Conservation (phyloP, 2,888 invertebrate species). For the Plebejus anna region DNA sequence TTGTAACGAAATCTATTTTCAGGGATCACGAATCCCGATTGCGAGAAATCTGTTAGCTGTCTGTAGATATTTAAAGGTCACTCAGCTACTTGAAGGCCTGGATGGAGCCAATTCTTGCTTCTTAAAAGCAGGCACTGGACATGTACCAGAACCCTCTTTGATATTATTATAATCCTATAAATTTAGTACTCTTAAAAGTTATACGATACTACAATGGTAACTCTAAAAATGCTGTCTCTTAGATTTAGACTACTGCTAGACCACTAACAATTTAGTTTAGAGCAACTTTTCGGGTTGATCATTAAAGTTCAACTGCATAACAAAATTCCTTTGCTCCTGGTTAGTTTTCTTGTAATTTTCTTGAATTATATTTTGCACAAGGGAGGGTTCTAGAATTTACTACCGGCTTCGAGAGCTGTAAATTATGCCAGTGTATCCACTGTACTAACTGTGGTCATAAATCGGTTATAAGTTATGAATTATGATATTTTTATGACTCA, state of each 20-base stretch:
- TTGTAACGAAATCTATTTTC: conserved; percentile 24
- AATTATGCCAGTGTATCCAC: conserved; percentile 21
- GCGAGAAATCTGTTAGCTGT: neutral
- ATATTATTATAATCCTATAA: too few relatives aligned
- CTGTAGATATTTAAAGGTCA: neutral
- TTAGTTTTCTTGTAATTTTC: neutral
- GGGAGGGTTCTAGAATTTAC: conserved; percentile 6
- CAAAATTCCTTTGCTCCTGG: neutral
- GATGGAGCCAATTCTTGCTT: neutral
- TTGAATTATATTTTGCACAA: neutral
- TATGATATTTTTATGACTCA: conserved; percentile 22
- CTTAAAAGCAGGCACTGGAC: too few relatives aligned
- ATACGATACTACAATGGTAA: neutral
- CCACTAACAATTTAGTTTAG: neutral
- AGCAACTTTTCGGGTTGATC: neutral
- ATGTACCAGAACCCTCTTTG: too few relatives aligned
- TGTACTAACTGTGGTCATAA: conserved; percentile 16
- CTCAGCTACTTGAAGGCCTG: neutral
- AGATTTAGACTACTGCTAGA: too few relatives aligned
- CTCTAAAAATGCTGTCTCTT: neutral
- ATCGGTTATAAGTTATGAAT: conserved; percentile 18
- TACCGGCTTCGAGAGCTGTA: conserved; percentile 4
- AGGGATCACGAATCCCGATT: conserved; percentile 11
- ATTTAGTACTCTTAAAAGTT: too few relatives aligned
- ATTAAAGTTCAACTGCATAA: neutral